A percentile compares a stretch with the other conserved stretches of the same genome.
These are phyloP conservation scores for Euclidia mi DNA, from an alignment of 2,888 invertebrate genomes.

Conservation along the genomic window DNA sequence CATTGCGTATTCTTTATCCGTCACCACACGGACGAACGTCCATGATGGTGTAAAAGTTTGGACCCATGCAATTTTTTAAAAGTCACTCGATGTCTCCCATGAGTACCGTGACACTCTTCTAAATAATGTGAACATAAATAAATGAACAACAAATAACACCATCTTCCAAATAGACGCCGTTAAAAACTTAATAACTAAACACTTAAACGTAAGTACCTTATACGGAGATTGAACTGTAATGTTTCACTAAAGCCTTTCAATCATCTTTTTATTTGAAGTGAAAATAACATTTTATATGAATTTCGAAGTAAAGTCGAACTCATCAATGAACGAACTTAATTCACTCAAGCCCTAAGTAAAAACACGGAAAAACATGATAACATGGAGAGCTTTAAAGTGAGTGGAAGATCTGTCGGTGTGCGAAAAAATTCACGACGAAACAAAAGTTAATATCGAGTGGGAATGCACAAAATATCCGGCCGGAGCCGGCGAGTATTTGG, in stretches of 20 bases:
- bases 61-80: no score
- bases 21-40: no score
- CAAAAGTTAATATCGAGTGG: constrained; percentile 39
- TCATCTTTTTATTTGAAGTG: constrained; percentile 4
- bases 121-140: neutral
- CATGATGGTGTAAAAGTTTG: no score
- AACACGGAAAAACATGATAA: constrained; percentile 28
- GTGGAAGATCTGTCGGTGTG: neutral
- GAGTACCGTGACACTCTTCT: no score
- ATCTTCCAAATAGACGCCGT: neutral
- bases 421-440: constrained; percentile 23
- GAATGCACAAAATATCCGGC: constrained; percentile 23
- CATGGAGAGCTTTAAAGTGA: constrained; percentile 16
- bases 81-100: no score
- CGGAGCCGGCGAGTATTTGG: constrained; percentile 30
- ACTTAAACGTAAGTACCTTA: neutral
- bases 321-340: constrained; percentile 24
- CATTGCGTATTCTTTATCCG: no score
- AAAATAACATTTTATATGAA: constrained; percentile 10
- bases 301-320: constrained; percentile 22
- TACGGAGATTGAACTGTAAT: constrained; percentile 1
- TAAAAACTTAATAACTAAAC: neutral
- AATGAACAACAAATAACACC: neutral
- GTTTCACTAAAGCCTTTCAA: constrained; percentile 1
- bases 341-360: constrained; percentile 19